Evolutionary conservation across 2,113 vertebrate species (phyloP), one percentile per base, ranked within the genome.

Genomic region (Cisticola juncidis): DNA sequence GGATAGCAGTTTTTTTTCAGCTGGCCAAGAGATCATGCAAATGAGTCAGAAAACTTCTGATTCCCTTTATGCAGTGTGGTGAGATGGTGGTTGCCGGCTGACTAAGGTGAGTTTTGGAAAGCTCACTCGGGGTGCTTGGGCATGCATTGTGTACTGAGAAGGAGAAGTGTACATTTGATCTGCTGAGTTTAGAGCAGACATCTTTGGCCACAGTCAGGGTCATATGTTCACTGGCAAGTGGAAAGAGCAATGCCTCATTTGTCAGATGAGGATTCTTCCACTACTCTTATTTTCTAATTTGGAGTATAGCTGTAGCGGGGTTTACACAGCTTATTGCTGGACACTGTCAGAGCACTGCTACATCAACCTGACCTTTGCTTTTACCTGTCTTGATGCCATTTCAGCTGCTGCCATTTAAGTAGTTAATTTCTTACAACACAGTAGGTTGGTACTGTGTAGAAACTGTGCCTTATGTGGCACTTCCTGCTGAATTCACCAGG

Each of bases 1-100:
- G 56, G 71, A 91, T 77, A 80, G 71, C 88, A 82, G 21, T 74
- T 88, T 94, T 95, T 71, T 92, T 92, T 91, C 51, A 85, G 84
- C 66, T 83, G 91, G 47, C 81, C 87, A 83, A 83, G 79, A 70
- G 85, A 89, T 93, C 81, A 77, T 28, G 60, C 5, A 6, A 93
- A 90, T 35, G 54, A 91, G 10, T 92, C 2, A 5, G 74, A 68
- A 92, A 92, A 88, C 50, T 80, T 95, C n/a, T 6, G 57, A 88
- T 79, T 95, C 45, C 42, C 31, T 89, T 78, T 85, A 29, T 82
- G 47, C 38, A 80, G 54, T 1, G 12, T 92, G 69, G 12, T 80
- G 79, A 77, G 51, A 20, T 62, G 66, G 70, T 90, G 54, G 29
- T 26, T 92, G 62, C 12, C 28, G 3, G 1, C 35, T 6, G 4